A percentile compares a stretch with the other conserved stretches of the same genome.
These are phyloP conservation scores for Vidua macroura DNA, from an alignment of 2,113 vertebrate genomes.

Conservation along the genomic window DNA sequence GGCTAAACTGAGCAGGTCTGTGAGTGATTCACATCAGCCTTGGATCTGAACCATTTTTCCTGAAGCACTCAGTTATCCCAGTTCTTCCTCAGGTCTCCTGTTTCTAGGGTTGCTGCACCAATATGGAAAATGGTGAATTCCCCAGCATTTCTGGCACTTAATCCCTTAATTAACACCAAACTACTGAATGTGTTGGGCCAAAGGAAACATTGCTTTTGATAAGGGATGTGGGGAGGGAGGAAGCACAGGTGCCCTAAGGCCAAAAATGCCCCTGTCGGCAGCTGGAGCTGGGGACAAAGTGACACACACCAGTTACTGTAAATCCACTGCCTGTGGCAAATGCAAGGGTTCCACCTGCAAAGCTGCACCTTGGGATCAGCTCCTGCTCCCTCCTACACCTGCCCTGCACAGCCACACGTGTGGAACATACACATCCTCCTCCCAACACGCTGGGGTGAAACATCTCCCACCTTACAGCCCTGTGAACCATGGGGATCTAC, in stretches of 20 bases:
- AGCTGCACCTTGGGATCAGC: neutral
- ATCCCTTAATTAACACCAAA: neutral
- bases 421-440: neutral
- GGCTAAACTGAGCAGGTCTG: neutral
- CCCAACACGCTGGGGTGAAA: neutral
- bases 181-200: neutral
- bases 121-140: neutral
- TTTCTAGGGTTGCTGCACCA: neutral
- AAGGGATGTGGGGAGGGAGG: neutral
- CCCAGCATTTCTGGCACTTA: neutral
- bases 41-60: neutral
- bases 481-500: neutral
- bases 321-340: neutral
- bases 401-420: neutral
- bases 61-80: neutral
- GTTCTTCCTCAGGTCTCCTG: neutral
- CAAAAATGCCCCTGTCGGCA: neutral
- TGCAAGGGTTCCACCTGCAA: neutral
- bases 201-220: neutral
- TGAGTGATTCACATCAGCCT: rapidly evolving
- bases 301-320: neutral
- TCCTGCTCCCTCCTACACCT: rapidly evolving
- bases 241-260: neutral
- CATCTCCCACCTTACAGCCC: neutral
- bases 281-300: neutral